phyloP scores from a whole-genome alignment of 2,888 invertebrate species.

The Campoplex nolae region DNA sequence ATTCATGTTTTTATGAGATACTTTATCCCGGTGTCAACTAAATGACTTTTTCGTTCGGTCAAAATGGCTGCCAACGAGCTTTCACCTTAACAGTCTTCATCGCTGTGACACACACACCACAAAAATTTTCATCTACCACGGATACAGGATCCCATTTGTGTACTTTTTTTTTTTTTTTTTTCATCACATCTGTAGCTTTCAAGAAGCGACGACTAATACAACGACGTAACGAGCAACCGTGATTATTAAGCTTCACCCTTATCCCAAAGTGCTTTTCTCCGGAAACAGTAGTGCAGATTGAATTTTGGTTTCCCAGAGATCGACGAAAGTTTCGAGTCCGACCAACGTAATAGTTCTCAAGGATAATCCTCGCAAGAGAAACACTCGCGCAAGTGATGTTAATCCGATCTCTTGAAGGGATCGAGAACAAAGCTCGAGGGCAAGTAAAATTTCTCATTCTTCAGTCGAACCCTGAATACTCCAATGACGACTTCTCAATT shows the following conservation, averaged over 20 bases:
- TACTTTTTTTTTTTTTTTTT: background rate
- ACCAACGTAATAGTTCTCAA: slow-evolving; percentile 17
- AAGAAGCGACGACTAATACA: background rate
- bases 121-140: no score
- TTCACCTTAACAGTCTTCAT: no score
- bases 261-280: slow-evolving; percentile 18
- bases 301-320: slow-evolving; percentile 37
- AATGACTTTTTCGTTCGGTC: background rate
- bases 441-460: background rate
- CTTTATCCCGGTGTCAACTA: background rate
- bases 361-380: slow-evolving; percentile 37
- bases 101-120: no score
- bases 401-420: slow-evolving; percentile 47
- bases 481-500: background rate
- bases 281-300: slow-evolving; percentile 5
- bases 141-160: background rate
- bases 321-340: slow-evolving; percentile 25
- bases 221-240: background rate
- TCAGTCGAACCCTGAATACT: background rate
- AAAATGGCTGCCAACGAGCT: background rate
- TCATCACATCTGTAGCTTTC: background rate
- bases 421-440: slow-evolving; percentile 22
- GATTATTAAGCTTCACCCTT: slow-evolving; percentile 2
- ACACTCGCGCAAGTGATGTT: slow-evolving; percentile 40
- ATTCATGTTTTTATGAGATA: background rate